These are phyloP conservation scores for Felis catus DNA, from an alignment of 2,113 vertebrate species.

Conservation along the genomic window F.catus_Fca126_mat1.0 CM031415.1:94067001-94067500, in stretches of 20 bases:
- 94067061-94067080: too few relatives aligned
- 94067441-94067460: not conserved
- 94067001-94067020: too few relatives aligned
- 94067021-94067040: too few relatives aligned
- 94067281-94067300: not conserved
- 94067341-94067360: not conserved
- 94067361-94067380: not conserved
- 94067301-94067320: not conserved
- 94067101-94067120: too few relatives aligned
- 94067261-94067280: not conserved
- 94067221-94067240: too few relatives aligned
- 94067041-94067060: too few relatives aligned
- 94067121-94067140: too few relatives aligned
- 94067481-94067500: not conserved
- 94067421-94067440: not conserved
- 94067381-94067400: not conserved
- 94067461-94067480: not conserved
- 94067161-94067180: too few relatives aligned
- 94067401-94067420: not conserved
- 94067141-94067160: too few relatives aligned
- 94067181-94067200: too few relatives aligned
- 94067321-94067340: not conserved
- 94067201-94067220: too few relatives aligned
- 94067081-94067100: too few relatives aligned
- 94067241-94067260: not conserved